Conservation (phyloP, 37 sponge, comb jelly and placozoan genomes). For the Theonella swinhoei region DNA sequence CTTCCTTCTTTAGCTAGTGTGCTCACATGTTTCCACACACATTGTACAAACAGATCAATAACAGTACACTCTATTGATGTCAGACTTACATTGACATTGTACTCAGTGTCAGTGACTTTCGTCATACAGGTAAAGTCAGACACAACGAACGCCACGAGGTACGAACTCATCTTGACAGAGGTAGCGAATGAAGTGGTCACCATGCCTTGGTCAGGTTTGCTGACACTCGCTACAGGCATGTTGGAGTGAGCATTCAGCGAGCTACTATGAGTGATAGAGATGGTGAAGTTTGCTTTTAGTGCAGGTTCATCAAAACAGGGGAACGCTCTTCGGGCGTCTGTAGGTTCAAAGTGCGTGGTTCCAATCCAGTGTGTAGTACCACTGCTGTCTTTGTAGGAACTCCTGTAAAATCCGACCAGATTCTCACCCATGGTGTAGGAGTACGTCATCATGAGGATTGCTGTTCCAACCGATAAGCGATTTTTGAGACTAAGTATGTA, state of each 20-base stretch:
- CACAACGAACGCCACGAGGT: conserved; percentile 97
- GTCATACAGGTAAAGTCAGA: conserved; percentile 75
- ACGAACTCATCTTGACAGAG: conserved; percentile 90
- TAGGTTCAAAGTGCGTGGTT: conserved; percentile 97
- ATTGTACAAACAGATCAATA: neutral
- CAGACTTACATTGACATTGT: neutral
- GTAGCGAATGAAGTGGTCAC: conserved; percentile 70
- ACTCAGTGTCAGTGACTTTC: neutral
- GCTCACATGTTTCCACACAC: neutral
- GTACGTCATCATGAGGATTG: conserved; percentile 44
- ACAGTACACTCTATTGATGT: neutral
- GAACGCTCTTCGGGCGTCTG: conserved; percentile 93
- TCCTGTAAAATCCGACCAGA: conserved; percentile 84
- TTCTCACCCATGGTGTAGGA: conserved; percentile 63
- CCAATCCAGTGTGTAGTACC: conserved; percentile 63
- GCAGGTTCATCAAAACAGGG: conserved; percentile 98
- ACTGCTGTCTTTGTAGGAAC: conserved; percentile 50
- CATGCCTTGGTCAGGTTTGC: neutral
- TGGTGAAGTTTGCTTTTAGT: conserved; percentile 90
- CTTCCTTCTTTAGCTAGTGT: too few species aligned
- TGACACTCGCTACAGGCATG: conserved; percentile 60
- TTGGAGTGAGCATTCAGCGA: conserved; percentile 68
- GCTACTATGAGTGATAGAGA: conserved; percentile 66
- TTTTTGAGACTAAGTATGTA: conserved; percentile 46
- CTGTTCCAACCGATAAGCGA: neutral